phyloP scores from a whole-genome alignment of 1,140 invertebrate genomes.

The Teleogryllus occipitalis region DNA sequence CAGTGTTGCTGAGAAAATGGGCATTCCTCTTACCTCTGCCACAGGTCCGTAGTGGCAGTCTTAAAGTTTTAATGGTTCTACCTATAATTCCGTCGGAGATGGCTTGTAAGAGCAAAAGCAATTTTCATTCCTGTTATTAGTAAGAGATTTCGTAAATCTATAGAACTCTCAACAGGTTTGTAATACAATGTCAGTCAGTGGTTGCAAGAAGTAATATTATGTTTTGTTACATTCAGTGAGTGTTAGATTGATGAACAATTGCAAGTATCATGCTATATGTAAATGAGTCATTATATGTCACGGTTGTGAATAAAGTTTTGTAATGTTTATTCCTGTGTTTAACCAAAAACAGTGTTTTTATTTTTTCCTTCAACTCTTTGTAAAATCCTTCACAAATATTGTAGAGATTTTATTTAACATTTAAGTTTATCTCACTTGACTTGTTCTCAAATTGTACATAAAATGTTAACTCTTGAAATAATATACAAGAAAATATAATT shows the following conservation, averaged over 20 bases:
- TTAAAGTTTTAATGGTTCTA: not conserved
- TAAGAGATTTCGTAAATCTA: not conserved
- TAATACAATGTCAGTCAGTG: not conserved
- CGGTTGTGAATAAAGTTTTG: slow-evolving; percentile 4
- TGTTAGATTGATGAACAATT: slow-evolving; percentile 1
- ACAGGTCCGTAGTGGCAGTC: not conserved
- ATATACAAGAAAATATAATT: too few species aligned
- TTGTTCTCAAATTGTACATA: too few species aligned
- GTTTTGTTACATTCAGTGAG: not conserved
- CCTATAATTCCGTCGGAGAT: not conserved
- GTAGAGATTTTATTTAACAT: too few species aligned
- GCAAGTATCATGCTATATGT: slow-evolving; percentile 4
- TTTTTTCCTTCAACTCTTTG: not conserved
- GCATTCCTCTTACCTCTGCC: slow-evolving; percentile 33
- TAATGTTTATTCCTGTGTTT: slow-evolving; percentile 1
- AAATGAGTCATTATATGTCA: not conserved
- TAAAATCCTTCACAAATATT: too few species aligned
- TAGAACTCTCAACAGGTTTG: not conserved
- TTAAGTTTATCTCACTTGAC: too few species aligned
- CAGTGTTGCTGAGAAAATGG: slow-evolving; percentile 68
- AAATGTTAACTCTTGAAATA: too few species aligned
- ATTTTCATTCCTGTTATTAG: not conserved
- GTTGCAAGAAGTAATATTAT: not conserved
- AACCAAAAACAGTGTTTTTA: not conserved
- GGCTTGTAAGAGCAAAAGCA: not conserved